Evolutionary conservation across 2,888 invertebrate genomes (phyloP).

Genomic region (Pachycephus smyrnensis): DNA sequence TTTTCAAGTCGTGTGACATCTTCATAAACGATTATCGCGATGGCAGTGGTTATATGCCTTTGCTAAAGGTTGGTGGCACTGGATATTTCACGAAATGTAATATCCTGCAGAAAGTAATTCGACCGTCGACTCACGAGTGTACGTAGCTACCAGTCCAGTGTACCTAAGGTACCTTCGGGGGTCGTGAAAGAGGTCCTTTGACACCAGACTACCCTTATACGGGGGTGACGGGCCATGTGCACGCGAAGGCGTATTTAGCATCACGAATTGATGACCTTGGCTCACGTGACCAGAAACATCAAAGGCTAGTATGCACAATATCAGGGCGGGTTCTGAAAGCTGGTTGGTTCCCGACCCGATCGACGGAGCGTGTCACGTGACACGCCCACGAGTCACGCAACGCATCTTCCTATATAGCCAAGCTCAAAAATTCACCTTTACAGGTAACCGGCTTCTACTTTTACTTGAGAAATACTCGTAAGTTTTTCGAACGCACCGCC

Average conservation of each 20-base stretch:
- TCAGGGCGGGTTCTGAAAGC: constrained; percentile 53
- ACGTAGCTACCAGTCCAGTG: no score
- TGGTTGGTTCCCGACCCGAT: constrained; percentile 57
- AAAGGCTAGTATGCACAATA: constrained; percentile 40
- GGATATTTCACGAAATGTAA: not conserved
- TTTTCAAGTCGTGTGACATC: not conserved
- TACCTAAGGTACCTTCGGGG: not conserved
- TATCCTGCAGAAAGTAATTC: not conserved
- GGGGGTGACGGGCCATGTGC: constrained; percentile 34
- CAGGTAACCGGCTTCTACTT: not conserved
- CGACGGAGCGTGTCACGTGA: constrained; percentile 58
- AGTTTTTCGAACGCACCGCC: not conserved
- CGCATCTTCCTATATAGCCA: constrained; percentile 27
- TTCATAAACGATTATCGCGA: not conserved
- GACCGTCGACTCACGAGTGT: not conserved
- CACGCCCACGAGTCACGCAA: constrained; percentile 64
- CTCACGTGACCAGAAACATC: constrained; percentile 59
- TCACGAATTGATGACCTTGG: constrained; percentile 50
- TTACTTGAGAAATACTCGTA: not conserved
- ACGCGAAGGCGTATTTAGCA: constrained; percentile 64
- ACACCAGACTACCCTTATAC: not conserved
- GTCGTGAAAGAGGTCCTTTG: not conserved
- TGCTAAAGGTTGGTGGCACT: not conserved
- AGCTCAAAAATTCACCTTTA: not conserved
- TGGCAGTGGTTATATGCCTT: no score